Evolutionary conservation across 2,888 invertebrate species (phyloP).

Genomic region (Ormyrus pomaceus): DNA sequence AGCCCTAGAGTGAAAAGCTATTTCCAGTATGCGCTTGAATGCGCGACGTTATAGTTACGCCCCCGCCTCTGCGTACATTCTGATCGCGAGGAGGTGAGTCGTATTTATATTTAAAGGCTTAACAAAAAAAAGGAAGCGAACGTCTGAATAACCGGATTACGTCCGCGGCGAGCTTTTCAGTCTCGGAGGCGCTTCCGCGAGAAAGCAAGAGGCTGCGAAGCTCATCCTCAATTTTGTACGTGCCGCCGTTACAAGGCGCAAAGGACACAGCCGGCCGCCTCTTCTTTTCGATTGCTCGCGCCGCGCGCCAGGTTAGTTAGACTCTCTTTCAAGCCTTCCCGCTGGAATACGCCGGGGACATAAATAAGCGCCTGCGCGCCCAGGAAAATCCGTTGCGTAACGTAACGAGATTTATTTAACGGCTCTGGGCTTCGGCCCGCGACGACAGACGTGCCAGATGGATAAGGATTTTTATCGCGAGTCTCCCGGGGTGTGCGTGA

Average conservation of each 20-base stretch:
- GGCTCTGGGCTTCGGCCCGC: not conserved
- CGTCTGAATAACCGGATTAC: conserved; percentile 11
- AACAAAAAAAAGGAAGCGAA: not conserved
- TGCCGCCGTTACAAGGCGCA: conserved; percentile 10
- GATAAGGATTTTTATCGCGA: conserved; percentile 42
- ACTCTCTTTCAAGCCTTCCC: conserved; percentile 13
- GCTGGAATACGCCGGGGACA: not conserved
- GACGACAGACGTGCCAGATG: conserved; percentile 41
- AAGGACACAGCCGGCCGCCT: not conserved
- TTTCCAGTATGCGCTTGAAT: too few species aligned
- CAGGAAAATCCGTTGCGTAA: conserved; percentile 18
- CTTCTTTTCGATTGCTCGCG: not conserved
- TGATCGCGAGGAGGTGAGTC: not conserved
- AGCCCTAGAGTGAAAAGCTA: too few species aligned
- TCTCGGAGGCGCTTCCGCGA: not conserved
- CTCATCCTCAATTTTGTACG: conserved; percentile 37
- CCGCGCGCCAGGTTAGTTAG: conserved; percentile 30
- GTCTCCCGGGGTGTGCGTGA: not conserved
- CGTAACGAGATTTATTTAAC: conserved; percentile 50
- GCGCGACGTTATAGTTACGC: too few species aligned
- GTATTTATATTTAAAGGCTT: too few species aligned
- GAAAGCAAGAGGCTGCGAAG: not conserved
- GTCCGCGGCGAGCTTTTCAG: not conserved
- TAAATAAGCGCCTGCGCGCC: conserved; percentile 38
- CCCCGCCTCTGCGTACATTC: too few species aligned